A percentile compares a stretch with the other conserved stretches of the same genome.
These are phyloP conservation scores for Odontamblyopus rebecca DNA, from an alignment of 2,797 vertebrate genomes.

Conservation along the genomic window DNA sequence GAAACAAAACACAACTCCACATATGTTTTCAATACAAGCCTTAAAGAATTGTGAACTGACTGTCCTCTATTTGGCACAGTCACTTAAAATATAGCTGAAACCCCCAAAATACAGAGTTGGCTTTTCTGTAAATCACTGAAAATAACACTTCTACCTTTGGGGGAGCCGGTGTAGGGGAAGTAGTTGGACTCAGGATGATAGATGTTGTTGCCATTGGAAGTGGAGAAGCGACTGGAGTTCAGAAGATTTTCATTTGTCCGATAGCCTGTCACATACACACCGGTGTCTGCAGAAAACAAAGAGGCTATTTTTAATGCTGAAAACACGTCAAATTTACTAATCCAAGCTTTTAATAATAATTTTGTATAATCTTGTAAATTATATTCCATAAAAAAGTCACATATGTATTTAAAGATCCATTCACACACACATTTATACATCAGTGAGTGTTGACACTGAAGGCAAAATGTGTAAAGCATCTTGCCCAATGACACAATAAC, in stretches of 20 bases:
- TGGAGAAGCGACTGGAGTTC: slow-evolving; percentile 84
- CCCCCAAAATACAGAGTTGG: neutral
- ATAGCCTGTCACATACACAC: slow-evolving; percentile 69
- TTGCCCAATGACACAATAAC: too few relatives aligned
- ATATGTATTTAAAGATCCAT: neutral
- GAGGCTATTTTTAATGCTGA: neutral
- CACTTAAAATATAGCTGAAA: neutral
- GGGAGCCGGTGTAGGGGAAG: slow-evolving; percentile 88
- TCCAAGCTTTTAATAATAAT: too few relatives aligned
- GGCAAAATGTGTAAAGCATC: neutral
- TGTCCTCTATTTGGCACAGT: neutral
- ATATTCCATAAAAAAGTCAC: too few relatives aligned
- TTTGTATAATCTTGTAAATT: too few relatives aligned
- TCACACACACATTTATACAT: neutral
- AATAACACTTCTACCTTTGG: slow-evolving; percentile 79
- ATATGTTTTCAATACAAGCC: too few relatives aligned
- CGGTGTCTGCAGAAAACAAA: slow-evolving; percentile 31
- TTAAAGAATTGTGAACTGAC: neutral
- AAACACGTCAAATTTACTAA: neutral
- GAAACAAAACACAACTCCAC: too few relatives aligned
- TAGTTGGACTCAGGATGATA: slow-evolving; percentile 90
- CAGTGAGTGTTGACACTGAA: neutral
- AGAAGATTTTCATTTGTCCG: slow-evolving; percentile 92
- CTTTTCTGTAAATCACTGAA: neutral
- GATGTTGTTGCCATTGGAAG: slow-evolving; percentile 85